Base-by-base conservation (phyloP, 1,140 invertebrate genomes). In the Cephus cinctus region DNA sequence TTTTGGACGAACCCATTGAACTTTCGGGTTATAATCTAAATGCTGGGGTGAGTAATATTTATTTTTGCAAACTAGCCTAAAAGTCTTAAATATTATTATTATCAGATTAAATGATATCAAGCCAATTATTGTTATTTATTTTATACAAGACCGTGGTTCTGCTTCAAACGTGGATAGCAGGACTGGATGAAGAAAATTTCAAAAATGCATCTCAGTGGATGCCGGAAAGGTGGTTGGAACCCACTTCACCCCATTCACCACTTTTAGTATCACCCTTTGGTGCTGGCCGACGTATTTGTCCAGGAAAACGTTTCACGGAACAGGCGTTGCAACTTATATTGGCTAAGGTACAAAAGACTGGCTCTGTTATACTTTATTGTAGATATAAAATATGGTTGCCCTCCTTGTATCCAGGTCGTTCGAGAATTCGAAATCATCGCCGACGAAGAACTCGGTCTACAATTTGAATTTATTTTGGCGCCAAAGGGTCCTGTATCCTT, bases 231-330 rank as follows among this genome's bases (percentile, higher is more conserved):
- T 97, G 87, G 94, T 66, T 94, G 11, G 70, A 80, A 20, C 65
- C 77, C 18, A 67, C 69, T 2, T 68, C 69, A 50, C 77, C 82
- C 0, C 75, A 82, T 3, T 80, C 78, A 20, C 81, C 81, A 0
- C 76, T 80, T 31, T 71, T 94, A 12, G 82, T 94, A 1, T 83
- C 89, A 2, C 91, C 94, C 0, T 98, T 97, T 75, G 95, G 95
- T 1, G 81, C 85, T 43, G 95, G 95, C 0, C 78, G 82, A 31
- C 75, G 89, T 39, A 87, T 88, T 67, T 93, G 89, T 71, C 89
- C 89, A 0, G 90, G 89, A 14, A 89, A 90, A 70, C 74, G 88
- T 43, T 91, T 90, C 57, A 84, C 90, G 2, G 88, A 92, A 57
- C 81, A 90, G 43, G 85, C 87, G 46, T 73, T 93, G 4, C 84